These are phyloP conservation scores for Coremacera marginata DNA, from an alignment of 2,888 invertebrate genomes.

Conservation along the genomic window DNA sequence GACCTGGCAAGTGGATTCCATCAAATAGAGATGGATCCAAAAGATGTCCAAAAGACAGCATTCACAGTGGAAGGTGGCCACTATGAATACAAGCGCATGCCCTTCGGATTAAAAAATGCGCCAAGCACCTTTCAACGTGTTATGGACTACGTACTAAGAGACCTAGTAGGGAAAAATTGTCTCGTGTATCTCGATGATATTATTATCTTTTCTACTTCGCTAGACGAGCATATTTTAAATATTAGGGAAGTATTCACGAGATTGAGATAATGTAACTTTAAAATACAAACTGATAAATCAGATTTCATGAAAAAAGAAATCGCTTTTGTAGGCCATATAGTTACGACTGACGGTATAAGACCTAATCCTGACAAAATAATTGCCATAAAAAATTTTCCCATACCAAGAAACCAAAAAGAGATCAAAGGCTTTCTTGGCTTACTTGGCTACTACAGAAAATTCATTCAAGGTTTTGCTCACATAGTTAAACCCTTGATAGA, in stretches of 20 bases:
- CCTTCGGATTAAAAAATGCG: constrained; percentile 40
- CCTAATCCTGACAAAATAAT: neutral
- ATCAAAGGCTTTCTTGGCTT: neutral
- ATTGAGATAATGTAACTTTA: constrained; percentile 22
- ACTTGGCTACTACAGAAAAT: constrained; percentile 16
- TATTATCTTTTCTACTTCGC: constrained; percentile 30
- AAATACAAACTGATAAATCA: constrained; percentile 36
- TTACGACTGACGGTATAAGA: neutral
- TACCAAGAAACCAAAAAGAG: neutral
- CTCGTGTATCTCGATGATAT: constrained; percentile 38
- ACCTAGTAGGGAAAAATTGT: constrained; percentile 33
- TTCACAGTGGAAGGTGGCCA: constrained; percentile 47
- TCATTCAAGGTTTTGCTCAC: neutral
- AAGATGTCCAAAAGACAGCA: constrained; percentile 48
- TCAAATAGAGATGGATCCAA: constrained; percentile 54
- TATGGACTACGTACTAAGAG: constrained; percentile 36
- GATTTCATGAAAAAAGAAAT: constrained; percentile 17
- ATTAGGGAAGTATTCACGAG: constrained; percentile 28
- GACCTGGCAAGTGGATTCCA: constrained; percentile 58
- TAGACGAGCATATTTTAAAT: constrained; percentile 33
- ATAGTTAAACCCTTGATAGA: neutral
- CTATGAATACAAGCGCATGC: constrained; percentile 48
- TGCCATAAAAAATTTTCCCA: neutral
- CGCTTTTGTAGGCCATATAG: neutral
- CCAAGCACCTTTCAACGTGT: constrained; percentile 38